Base-by-base conservation (phyloP, 1,140 invertebrate genomes). In the Sycophaga agraensis region DNA sequence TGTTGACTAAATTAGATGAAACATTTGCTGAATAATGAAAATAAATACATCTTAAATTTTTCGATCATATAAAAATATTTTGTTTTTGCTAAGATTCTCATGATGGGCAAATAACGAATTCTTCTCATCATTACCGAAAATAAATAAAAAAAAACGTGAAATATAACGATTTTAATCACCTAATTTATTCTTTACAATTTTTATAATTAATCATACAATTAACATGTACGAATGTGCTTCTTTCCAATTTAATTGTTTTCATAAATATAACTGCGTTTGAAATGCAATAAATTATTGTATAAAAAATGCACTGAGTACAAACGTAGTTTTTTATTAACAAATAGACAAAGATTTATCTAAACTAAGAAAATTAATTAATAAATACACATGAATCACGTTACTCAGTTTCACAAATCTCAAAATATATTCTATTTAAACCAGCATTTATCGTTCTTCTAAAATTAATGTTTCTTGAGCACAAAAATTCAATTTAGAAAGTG, bases 401-500 rank as follows among this genome's bases (percentile, higher is more conserved):
- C 70, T 78, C 75, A 79, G 65, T 68, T 70, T 57, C 74, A 76
- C 66, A 68, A 55, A 62, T 65, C 51, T 63, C 37, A 35, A 68
- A 72, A n/a, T 70, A 62, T 73, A 72, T 72, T 73, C 68, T 64
- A 70, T 69, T 69, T 71, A 68, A 72, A 65, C 59, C 55, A 62
- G 28, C 68, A 77, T 74, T 86, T 89, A 93, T 87, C 90, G 88
- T 81, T 95, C 92, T 80, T 96, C 93, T 66, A 97, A 80, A 79
- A 94, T 94, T 63, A 96, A 84, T 59, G 93, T 96, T 83, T 96
- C 94, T 85, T 96, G 93, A 56, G 92, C 89, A 83, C 85, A 93
- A 57, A 97, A 84, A 80, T 94, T 93, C 59, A 94, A 81, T 69
- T 90, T 86, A 77, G 88, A 84, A 59, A 97, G 80, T 54, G 91